phyloP scores from a whole-genome alignment of 1,140 invertebrate genomes.

The Drosophila triauraria region DNA sequence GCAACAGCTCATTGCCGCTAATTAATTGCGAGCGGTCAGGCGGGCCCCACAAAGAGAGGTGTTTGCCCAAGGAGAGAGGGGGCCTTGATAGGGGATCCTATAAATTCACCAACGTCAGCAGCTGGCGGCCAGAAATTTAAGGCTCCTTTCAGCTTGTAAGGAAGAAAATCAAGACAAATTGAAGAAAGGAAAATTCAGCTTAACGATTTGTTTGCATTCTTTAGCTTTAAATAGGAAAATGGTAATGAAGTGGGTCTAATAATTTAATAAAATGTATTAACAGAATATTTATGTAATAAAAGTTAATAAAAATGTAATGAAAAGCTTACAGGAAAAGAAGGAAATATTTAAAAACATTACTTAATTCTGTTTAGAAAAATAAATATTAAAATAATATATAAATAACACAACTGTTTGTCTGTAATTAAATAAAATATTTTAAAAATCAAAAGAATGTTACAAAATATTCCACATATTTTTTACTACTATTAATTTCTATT shows the following conservation, averaged over 20 bases:
- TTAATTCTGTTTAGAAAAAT: too few species aligned
- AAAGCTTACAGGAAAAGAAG: too few species aligned
- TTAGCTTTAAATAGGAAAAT: neutral
- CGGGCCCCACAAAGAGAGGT: constrained; percentile 42
- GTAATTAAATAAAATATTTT: neutral
- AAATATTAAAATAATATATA: neutral
- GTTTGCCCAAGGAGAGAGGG: constrained; percentile 2
- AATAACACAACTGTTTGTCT: too few species aligned
- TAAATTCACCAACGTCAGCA: constrained; percentile 51
- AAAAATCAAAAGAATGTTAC: neutral
- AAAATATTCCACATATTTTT: neutral
- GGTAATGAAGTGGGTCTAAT: neutral
- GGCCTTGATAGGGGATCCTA: constrained; percentile 25
- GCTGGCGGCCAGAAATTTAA: constrained; percentile 40
- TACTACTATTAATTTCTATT: neutral
- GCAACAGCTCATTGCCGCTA: constrained; percentile 78
- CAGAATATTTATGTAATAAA: neutral
- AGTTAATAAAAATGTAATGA: too few species aligned
- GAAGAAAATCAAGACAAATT: constrained; percentile 20
- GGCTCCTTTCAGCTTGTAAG: constrained; percentile 33
- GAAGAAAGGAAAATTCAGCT: constrained; percentile 5
- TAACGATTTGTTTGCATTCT: constrained; percentile 1
- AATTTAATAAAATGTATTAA: neutral
- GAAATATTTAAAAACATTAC: too few species aligned
- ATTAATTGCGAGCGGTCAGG: constrained; percentile 76